Conservation (phyloP, 2,888 invertebrate genomes). For the Timema cristinae region DNA sequence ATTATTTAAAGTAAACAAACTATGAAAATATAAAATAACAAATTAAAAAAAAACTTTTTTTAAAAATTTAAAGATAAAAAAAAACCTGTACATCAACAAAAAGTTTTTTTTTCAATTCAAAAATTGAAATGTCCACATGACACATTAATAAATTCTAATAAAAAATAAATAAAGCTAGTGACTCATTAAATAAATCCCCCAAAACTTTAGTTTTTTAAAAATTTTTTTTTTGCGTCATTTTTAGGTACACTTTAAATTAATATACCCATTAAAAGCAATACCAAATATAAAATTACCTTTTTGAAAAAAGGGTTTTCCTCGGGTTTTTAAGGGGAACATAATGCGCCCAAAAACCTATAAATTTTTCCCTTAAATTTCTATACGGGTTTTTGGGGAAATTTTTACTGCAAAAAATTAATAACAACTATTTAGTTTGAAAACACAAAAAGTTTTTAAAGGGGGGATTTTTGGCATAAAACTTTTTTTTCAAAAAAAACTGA, state of each 20-base stretch:
- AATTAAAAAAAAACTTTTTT: conserved; percentile 7
- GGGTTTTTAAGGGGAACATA: conserved; percentile 91
- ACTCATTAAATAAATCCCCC: too few species aligned
- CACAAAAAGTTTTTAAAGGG: background rate
- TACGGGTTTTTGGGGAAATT: conserved; percentile 86
- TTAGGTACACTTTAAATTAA: too few species aligned
- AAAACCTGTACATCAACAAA: background rate
- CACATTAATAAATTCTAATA: too few species aligned
- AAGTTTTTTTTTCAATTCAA: too few species aligned
- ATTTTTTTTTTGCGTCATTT: too few species aligned
- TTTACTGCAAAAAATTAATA: conserved; percentile 56
- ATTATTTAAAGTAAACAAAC: background rate
- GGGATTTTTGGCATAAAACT: too few species aligned
- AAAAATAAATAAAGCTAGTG: too few species aligned
- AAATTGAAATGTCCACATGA: too few species aligned
- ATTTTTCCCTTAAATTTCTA: conserved; percentile 88
- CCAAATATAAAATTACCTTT: too few species aligned
- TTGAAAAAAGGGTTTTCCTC: conserved; percentile 56
- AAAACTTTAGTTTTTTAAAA: too few species aligned
- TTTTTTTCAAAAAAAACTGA: too few species aligned
- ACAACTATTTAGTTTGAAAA: conserved; percentile 1
- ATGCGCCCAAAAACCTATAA: conserved; percentile 91
- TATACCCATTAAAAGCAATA: too few species aligned
- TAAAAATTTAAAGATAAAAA: background rate
- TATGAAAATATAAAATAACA: conserved; percentile 10